Evolutionary conservation across 2,113 vertebrate species (phyloP).

Genomic region (Patagioenas fasciata): DNA sequence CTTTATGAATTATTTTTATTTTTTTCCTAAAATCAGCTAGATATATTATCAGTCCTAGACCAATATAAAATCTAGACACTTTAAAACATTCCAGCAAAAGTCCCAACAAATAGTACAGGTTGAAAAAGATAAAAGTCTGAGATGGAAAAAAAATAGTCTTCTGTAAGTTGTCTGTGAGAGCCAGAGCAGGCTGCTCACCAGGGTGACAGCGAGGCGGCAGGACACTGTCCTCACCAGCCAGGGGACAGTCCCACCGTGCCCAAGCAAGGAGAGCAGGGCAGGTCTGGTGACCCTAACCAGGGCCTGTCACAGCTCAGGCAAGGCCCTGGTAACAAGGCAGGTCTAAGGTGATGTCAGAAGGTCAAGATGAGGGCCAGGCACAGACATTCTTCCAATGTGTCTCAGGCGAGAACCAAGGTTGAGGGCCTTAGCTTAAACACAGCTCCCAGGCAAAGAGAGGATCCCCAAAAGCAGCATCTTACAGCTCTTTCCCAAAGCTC

Average conservation of each 20-base stretch:
- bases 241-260: neutral
- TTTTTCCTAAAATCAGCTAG: neutral
- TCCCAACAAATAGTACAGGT: neutral
- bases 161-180: neutral
- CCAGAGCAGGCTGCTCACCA: neutral
- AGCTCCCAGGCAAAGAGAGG: neutral
- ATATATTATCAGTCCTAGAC: neutral
- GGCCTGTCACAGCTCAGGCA: neutral
- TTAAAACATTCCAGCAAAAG: neutral
- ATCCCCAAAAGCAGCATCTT: neutral
- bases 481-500: neutral
- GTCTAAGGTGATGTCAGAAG: neutral
- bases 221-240: neutral
- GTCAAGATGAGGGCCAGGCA: neutral
- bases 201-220: neutral
- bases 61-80: neutral
- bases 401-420: neutral
- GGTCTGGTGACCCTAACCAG: neutral
- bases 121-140: neutral
- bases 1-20: neutral
- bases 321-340: too few species aligned
- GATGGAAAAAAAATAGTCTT: neutral
- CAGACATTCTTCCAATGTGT: accelerated
- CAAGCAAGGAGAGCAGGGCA: neutral
- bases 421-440: neutral